phyloP scores from a whole-genome alignment of 1,140 invertebrate species.

The Orchesella cincta region DNA sequence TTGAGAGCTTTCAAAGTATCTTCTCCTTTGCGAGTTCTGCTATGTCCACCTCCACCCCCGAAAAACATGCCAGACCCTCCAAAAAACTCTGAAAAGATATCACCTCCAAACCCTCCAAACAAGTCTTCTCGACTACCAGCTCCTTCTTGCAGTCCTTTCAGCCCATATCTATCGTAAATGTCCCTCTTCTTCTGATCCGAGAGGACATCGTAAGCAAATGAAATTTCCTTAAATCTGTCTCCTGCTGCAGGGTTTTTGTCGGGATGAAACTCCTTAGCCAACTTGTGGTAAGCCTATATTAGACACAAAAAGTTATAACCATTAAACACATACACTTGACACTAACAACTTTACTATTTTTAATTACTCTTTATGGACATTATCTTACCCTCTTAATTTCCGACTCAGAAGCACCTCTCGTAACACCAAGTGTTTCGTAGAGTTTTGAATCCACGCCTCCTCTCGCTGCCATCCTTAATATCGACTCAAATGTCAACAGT shows the following conservation, averaged over 20 bases:
- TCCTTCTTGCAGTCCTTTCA: slow-evolving; percentile 76
- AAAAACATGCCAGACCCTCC: slow-evolving; percentile 64
- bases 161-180: slow-evolving; percentile 73
- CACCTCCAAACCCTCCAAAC: slow-evolving; percentile 57
- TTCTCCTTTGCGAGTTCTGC: slow-evolving; percentile 56
- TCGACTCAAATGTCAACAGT: too few relatives aligned
- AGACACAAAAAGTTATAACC: slow-evolving; percentile 57
- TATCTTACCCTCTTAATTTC: slow-evolving; percentile 83
- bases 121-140: slow-evolving; percentile 62
- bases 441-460: slow-evolving; percentile 68
- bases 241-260: slow-evolving; percentile 82
- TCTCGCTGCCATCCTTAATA: slow-evolving; percentile 27
- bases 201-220: slow-evolving; percentile 81
- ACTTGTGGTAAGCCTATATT: slow-evolving; percentile 75
- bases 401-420: slow-evolving; percentile 70
- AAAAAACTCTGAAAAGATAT: slow-evolving; percentile 68
- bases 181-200: slow-evolving; percentile 65
- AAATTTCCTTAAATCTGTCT: slow-evolving; percentile 86
- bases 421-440: slow-evolving; percentile 79
- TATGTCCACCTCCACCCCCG: slow-evolving; percentile 58
- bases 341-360: not conserved
- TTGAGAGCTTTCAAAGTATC: slow-evolving; percentile 66
- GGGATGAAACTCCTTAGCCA: slow-evolving; percentile 85
- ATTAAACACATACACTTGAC: not conserved
- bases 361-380: not conserved